Evolutionary conservation across 2,888 invertebrate genomes (phyloP), one percentile per base, ranked within the genome.

Genomic region (Cataglyphis rosenhaueri): DNA sequence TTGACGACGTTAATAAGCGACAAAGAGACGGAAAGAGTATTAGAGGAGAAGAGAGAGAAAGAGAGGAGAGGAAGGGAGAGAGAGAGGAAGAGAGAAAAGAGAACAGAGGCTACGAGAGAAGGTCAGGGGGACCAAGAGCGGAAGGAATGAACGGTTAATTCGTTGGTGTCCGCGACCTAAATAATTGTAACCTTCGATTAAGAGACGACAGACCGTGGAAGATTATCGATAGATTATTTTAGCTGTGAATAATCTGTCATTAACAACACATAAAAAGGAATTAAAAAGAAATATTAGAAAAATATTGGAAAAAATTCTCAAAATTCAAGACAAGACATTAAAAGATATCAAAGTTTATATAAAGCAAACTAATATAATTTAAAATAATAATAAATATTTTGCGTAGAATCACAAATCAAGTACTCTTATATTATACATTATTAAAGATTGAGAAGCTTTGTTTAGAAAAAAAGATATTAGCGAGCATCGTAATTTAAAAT

Each of bases 101-200:
- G 57, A 82, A 79, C 48, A 70, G 78, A 66, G 83, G 62, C 44
- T 66, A 74, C 48, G 64, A 83, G 75, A 64, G 68, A 84, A 81
- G 82, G 83, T 88, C 84, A 66, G 81, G 85, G 87, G 84, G 83
- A 82, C 71, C 88, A 91, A 92, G 90, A 92, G 91, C 93, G 93
- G 93, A 93, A 93, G 93, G 88, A 92, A 91, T 88, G 87, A 85
- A 70, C 82, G 85, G 92, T 91, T 91, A 92, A 92, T 92, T 91
- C 89, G 90, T 91, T 61, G 85, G 81, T 89, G 93, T 92, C 93
- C 93, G 88, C 93, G 93, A 93, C 93, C 93, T 89, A 93, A 91
- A 93, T 93, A 91, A 84, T 84, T 82, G 84, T 85, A 91, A 89
- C 93, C 93, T 93, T 93, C 93, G 91, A 91, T 91, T 85, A 86